Evolutionary conservation across 2,888 invertebrate genomes (phyloP), one percentile per base, ranked within the genome.

Genomic region (Pyrochroa serraticornis): DNA sequence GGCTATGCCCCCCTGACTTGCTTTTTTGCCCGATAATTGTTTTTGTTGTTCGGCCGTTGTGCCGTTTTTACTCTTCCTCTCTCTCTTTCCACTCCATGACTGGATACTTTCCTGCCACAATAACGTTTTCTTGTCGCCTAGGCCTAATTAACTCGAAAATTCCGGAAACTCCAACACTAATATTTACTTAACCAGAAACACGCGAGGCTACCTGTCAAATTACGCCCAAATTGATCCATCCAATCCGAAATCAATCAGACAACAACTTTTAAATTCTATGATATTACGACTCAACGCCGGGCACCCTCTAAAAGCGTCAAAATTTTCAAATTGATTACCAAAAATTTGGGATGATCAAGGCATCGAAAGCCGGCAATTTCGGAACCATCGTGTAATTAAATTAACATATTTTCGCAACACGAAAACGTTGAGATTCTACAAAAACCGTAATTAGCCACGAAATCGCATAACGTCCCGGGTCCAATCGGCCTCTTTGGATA

Each of bases 381-480:
- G 34, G 36, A 37, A 46, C 43, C 42, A 49, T 60, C 38, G 43
- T 63, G 47, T 60, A 60, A 66, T 66, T 63, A 66, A 66, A 66
- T 66, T 66, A 65, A 47, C 66, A 66, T 66, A 66, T 60, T 64
- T 65, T 58, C 36, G 49, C 46, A 51, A 59, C 55, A 47, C 33
- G 55, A 60, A 44, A 55, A 49, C 52, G 56, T 45, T 50, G 56
- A 50, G 51, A 56, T 50, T 56, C 50, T 45, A 45, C 39, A 49
- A 50, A 56, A 49, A 56, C 51, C 45, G 45, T 55, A 55, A 55
- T 55, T 55, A 55, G 30, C 22, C 22, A 22, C 22, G 22, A 22
- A 22, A 22, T 22, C 22, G 22, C 22, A 22, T 22, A 22, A 22
- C 22, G 22, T 22, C 22, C 22, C 22, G 22, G 22, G 22, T 22